Conservation (phyloP, 2,113 vertebrate species). For the Falco punctatus region DNA sequence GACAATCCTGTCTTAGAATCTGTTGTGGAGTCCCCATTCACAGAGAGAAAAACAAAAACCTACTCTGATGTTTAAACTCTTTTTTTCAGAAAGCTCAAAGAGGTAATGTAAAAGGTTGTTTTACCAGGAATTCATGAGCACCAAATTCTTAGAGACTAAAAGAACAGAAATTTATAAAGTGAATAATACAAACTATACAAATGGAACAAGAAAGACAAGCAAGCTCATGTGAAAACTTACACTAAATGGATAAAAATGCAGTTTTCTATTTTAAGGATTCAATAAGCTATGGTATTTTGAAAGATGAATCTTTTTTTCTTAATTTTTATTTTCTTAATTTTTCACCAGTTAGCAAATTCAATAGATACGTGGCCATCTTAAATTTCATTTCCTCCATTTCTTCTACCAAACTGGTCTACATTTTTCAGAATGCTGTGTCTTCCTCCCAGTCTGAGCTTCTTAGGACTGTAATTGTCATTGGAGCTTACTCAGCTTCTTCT, state of each 20-base stretch:
- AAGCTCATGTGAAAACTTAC: background rate
- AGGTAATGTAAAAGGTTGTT: accelerated
- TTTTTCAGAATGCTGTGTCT: background rate
- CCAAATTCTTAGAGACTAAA: background rate
- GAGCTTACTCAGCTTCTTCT: background rate
- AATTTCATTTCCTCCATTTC: background rate
- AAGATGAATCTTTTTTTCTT: accelerated
- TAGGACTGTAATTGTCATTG: background rate
- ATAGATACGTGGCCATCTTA: background rate
- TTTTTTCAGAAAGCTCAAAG: background rate
- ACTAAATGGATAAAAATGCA: background rate
- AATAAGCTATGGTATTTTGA: background rate
- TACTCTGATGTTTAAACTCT: background rate
- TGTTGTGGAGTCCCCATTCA: background rate
- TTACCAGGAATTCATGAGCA: background rate
- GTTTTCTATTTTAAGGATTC: background rate
- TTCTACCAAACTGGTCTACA: background rate
- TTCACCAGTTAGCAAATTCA: background rate
- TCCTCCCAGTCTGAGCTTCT: background rate
- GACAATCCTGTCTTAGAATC: background rate
- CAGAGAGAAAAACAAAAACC: background rate
- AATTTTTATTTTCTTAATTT: background rate
- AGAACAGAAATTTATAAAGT: background rate
- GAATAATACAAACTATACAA: background rate
- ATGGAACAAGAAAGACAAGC: background rate